Evolutionary conservation across 1,140 invertebrate species (phyloP).

Genomic region (Drosophila jambulina): DNA sequence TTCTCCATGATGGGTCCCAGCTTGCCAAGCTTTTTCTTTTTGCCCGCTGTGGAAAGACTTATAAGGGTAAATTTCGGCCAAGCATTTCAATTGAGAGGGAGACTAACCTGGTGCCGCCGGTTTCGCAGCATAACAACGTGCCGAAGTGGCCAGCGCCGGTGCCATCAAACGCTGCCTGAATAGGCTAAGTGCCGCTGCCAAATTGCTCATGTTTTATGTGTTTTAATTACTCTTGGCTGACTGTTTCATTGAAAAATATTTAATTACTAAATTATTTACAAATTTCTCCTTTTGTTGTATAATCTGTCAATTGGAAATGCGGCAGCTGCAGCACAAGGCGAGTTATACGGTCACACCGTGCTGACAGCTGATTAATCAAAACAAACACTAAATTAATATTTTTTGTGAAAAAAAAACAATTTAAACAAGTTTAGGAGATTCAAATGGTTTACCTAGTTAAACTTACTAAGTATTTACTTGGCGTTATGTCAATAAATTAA

Average conservation of each 20-base stretch:
- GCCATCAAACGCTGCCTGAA: constrained; percentile 53
- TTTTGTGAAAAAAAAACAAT: not conserved
- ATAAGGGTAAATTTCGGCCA: not conserved
- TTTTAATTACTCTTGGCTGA: not conserved
- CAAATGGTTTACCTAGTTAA: not conserved
- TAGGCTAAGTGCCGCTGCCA: constrained; percentile 40
- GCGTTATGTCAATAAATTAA: not conserved
- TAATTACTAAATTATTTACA: constrained; percentile 35
- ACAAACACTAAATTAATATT: constrained; percentile 4
- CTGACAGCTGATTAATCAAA: constrained; percentile 29
- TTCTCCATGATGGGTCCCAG: constrained; percentile 88
- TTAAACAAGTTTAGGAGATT: not conserved
- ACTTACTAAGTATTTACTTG: too few relatives aligned
- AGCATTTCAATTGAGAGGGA: not conserved
- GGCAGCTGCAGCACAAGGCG: not conserved
- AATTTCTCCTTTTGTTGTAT: constrained; percentile 31
- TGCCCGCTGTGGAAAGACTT: constrained; percentile 48
- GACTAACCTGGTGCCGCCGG: constrained; percentile 59
- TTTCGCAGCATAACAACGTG: constrained; percentile 69
- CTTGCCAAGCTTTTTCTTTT: constrained; percentile 88
- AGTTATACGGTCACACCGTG: not conserved
- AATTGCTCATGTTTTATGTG: constrained; percentile 42
- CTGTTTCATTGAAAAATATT: constrained; percentile 11
- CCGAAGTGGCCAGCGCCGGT: constrained; percentile 25
- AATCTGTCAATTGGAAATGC: constrained; percentile 11